Evolutionary conservation across 2,888 invertebrate genomes (phyloP).

Genomic region (Perizoma affinitatum): DNA sequence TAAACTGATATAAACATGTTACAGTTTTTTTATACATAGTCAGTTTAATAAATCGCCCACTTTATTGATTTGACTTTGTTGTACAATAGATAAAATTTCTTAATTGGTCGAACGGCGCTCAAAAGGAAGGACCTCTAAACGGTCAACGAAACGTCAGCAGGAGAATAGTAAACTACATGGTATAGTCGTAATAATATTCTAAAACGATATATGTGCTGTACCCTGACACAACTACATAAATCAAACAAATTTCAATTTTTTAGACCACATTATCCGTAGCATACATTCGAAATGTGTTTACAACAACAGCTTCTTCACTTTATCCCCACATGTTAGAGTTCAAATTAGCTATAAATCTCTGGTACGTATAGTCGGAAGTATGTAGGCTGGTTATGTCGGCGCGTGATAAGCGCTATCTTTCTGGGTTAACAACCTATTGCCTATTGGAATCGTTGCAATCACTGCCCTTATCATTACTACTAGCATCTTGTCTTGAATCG

Average conservation of each 20-base stretch:
- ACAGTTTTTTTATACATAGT: no score
- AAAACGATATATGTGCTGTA: neutral
- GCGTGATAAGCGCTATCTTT: slow-evolving; percentile 74
- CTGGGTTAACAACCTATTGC: slow-evolving; percentile 80
- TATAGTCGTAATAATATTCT: no score
- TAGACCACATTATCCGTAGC: slow-evolving; percentile 31
- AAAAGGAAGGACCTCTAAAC: no score
- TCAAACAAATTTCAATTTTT: slow-evolving; percentile 25
- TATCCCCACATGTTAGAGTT: slow-evolving; percentile 24
- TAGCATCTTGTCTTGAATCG: slow-evolving; percentile 57
- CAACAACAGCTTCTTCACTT: slow-evolving; percentile 18
- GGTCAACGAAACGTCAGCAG: no score
- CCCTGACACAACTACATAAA: slow-evolving; percentile 4
- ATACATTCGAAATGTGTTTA: slow-evolving; percentile 30
- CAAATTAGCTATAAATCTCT: slow-evolving; percentile 17
- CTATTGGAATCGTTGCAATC: slow-evolving; percentile 73
- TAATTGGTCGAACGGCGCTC: no score
- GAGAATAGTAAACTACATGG: no score
- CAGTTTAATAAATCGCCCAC: no score
- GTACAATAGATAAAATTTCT: no score
- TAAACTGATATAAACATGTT: no score
- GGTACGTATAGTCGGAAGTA: slow-evolving; percentile 63
- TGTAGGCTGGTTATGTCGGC: slow-evolving; percentile 75
- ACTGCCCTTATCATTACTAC: slow-evolving; percentile 57
- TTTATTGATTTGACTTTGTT: no score